Conservation (phyloP, 1,140 invertebrate species). For the Papilio glaucus region DNA sequence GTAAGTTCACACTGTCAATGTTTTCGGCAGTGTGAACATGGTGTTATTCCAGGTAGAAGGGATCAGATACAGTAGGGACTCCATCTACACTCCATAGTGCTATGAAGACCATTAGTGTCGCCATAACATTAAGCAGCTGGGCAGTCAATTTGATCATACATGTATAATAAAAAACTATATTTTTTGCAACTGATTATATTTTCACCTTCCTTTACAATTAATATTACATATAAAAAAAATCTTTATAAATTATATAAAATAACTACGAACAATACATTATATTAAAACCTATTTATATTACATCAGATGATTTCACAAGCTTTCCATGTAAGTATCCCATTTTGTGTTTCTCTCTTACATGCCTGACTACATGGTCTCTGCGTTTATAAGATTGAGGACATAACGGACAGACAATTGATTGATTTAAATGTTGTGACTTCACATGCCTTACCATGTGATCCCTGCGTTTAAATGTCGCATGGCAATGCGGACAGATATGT, state of each 20-base stretch:
- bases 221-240: slow-evolving; percentile 18
- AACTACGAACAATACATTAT: not conserved
- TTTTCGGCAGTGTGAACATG: too few relatives aligned
- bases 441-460: slow-evolving; percentile 68
- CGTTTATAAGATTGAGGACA: slow-evolving; percentile 59
- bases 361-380: slow-evolving; percentile 60
- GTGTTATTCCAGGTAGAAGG: too few relatives aligned
- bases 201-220: not conserved
- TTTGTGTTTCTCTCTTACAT: slow-evolving; percentile 64
- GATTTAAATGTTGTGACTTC: slow-evolving; percentile 56
- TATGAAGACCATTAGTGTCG: too few relatives aligned
- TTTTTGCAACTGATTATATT: slow-evolving; percentile 13
- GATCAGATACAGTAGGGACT: too few relatives aligned
- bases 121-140: too few relatives aligned
- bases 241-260: slow-evolving; percentile 10
- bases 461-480: slow-evolving; percentile 55
- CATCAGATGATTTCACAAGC: slow-evolving; percentile 38
- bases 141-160: too few relatives aligned
- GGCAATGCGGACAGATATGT: slow-evolving; percentile 55
- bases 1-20: too few relatives aligned
- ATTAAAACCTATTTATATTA: slow-evolving; percentile 16
- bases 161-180: not conserved
- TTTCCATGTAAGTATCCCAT: slow-evolving; percentile 54
- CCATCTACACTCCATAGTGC: too few relatives aligned
- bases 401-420: slow-evolving; percentile 51